Base-by-base conservation (phyloP, 1,140 invertebrate species). In the Heliconius congener region DNA sequence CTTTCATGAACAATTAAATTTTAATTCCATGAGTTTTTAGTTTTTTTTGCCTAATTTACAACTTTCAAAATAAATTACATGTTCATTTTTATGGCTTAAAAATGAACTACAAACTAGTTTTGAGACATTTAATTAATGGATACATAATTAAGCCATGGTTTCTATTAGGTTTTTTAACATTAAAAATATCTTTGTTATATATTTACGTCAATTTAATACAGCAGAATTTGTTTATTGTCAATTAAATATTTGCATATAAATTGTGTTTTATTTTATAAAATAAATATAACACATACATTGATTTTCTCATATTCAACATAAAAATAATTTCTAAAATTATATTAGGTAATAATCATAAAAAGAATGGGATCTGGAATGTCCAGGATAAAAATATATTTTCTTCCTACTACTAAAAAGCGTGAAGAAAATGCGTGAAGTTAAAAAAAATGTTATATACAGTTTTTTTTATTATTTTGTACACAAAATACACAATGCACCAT, bases 191-290 rank as follows among this genome's bases (percentile, higher is more conserved):
- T 50, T 50, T 72, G 37, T n/a, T 52, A 55, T 37, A 55, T 83
- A 82, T 80, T 80, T 85, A 83, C 82, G 88, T 90, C 88, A 91
- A 90, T 91, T 91, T 88, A 52, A 82, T 73, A 77, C 80, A 79
- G 83, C 77, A 78, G 82, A 87, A 90, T 84, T 86, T 88, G 85
- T 88, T 88, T 88, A 84, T 90, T 85, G 89, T 91, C 90, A 91
- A 91, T 91, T 91, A 90, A 87, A 91, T 80, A 86, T 86, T 85
- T 86, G 82, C 85, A 84, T 80, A 79, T 78, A 73, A 79, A 77
- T 57, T 13, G 66, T 66, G 23, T 66, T 66, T 66, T 13, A 66
- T 66, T 66, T 30, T 3, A 16, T 66, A 30, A 66, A 30, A 66
- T 66, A 30, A 27, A 30, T 37, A 37, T 37, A 37, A 37, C 30